phyloP scores from a whole-genome alignment of 2,888 invertebrate genomes.

The Noctua fimbriata region DNA sequence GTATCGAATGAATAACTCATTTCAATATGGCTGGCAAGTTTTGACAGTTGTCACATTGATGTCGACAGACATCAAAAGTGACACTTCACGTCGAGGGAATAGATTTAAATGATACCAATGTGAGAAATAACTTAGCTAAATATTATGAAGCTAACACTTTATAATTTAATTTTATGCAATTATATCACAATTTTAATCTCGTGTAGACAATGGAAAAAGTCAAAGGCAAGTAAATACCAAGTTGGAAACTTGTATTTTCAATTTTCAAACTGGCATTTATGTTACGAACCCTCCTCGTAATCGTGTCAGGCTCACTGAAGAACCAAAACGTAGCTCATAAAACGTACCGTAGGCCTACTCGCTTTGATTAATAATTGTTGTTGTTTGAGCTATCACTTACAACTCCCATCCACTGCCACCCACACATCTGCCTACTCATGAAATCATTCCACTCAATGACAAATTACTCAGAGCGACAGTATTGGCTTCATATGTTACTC shows the following conservation, averaged over 20 bases:
- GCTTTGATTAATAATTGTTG: conserved; percentile 32
- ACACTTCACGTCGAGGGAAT: no score
- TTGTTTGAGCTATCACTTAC: conserved; percentile 36
- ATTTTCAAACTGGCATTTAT: not conserved
- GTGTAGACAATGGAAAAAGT: not conserved
- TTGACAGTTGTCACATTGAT: no score
- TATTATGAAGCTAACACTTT: no score
- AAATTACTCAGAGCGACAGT: conserved; percentile 69
- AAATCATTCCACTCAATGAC: conserved; percentile 65
- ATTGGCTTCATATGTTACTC: conserved; percentile 77
- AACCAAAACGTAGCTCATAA: not conserved
- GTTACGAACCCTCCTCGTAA: not conserved
- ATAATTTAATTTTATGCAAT: not conserved
- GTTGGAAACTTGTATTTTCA: not conserved
- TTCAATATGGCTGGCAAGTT: no score
- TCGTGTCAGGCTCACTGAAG: not conserved
- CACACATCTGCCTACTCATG: conserved; percentile 32
- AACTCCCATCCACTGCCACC: not conserved
- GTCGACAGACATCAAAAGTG: no score
- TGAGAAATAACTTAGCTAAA: no score
- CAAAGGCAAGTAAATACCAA: not conserved
- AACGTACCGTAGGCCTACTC: not conserved
- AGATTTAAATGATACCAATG: no score
- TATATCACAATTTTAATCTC: not conserved
- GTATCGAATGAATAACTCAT: no score